Base-by-base conservation (phyloP, 1,140 invertebrate species). In the Diploscapter pachys region DNA sequence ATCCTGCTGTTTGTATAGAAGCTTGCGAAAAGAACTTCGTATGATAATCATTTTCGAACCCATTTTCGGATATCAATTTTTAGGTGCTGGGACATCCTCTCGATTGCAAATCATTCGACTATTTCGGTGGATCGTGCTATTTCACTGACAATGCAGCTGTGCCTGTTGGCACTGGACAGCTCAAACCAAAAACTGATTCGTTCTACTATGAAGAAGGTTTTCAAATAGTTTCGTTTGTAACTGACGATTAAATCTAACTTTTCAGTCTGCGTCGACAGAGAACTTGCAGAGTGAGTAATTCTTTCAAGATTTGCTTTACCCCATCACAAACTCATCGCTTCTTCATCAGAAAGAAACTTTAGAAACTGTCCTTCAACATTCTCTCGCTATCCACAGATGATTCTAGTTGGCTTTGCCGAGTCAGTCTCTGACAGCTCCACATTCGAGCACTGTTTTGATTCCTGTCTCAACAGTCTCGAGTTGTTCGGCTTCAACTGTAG, bases 351-450 rank as follows among this genome's bases (percentile, higher is more conserved):
- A 31, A 31, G 31, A 31, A 31, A 31, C 31, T 31, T 31, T 31
- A 85, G 82, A 55, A 78, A 82, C 51, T 84, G 83, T 54, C 68
- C 77, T 48, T 50, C 75, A 31, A 77, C 82, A 11, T 84, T 82
- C 73, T 77, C 74, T 61, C 75, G 83, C 5, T 83, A 80, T 69
- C 83, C 83, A n/a, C 83, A 84, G 75, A 84, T 85, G 83, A 85
- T 85, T 61, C 76, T 85, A 3, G 83, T 85, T 31, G 83, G 83
- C 31, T 85, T 85, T 67, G 83, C 83, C 0, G 83, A 85, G 71
- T 85, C 83, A 11, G 83, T 85, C 4, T 81, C 83, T 5, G 83
- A 85, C 71, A 77, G 82, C 1, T 73, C 82, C 1, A 76, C 78
- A 0, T 76, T 85, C 9, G 82, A 78, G 61, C 78, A 85, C 52